Evolutionary conservation across 2,797 vertebrate genomes (phyloP), one percentile per base, ranked within the genome.

Genomic region (Phataginus tetradactyla): DNA sequence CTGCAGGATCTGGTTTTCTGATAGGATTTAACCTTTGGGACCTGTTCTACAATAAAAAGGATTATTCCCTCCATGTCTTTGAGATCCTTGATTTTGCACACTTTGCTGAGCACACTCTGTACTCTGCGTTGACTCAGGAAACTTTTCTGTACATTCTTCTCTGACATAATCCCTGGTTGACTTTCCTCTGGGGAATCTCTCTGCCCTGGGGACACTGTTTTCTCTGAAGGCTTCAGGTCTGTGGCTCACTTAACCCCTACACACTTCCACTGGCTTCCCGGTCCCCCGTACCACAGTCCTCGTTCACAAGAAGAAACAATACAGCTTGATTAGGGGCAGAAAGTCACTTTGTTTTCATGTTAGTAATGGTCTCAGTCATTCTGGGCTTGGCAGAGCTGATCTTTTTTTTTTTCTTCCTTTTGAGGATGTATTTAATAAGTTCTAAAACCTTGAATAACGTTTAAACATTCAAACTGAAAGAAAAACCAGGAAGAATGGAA

Each of bases 61-160:
- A 25, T 53, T 57, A 4, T 18, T 32, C 49, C 10, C 64, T 42
- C 57, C 6, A 37, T 49, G 79, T 27, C 25, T n/a, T 8, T 75
- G 12, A 17, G 17, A 34, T 15, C 23, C 37, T 12, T 42, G 80
- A 55, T 63, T 66, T 66, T 69, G 25, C 61, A 75, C 75, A 23
- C 23, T 34, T 61, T 25, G 18, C 21, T 29, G 74, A 68, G 42
- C 27, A 39, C 13, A 15, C 7, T 49, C 23, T 32, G 9, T 61
- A 53, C 32, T 49, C 37, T 32, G 9, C 7, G 15, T n/a, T 51
- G 4, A 29, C 0, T 14, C 6, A 4, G 11, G 51, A 75, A 78
- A 39, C 10, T 4, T 20, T 15, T 27, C 17, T 0, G 0, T 25
- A 21, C 11, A 0, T 13, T 7, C 25, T 20, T 69, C 49, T 71